Evolutionary conservation across 2,888 invertebrate genomes (phyloP).

Genomic region (Stenurella melanura): DNA sequence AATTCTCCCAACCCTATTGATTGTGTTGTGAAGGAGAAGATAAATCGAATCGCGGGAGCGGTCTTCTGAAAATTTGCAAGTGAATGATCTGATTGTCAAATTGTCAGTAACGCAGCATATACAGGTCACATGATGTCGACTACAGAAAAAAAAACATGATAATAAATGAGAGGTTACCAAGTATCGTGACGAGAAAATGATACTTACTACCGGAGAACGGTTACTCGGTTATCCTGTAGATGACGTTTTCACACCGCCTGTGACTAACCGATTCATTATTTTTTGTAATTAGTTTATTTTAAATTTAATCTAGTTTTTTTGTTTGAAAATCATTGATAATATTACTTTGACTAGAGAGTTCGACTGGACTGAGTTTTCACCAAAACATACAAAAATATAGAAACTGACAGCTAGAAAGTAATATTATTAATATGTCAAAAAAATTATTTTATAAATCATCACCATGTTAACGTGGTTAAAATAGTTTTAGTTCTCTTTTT

Average conservation of each 20-base stretch:
- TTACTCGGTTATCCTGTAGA: conserved; percentile 58
- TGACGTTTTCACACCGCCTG: conserved; percentile 62
- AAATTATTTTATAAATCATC: conserved; percentile 31
- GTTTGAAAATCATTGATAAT: conserved; percentile 33
- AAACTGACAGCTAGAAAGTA: conserved; percentile 23
- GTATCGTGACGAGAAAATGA: conserved; percentile 41
- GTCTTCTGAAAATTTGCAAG: conserved; percentile 69
- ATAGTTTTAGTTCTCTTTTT: conserved; percentile 40
- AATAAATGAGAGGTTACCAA: conserved; percentile 41
- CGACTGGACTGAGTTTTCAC: not conserved
- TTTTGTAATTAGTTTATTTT: conserved; percentile 52
- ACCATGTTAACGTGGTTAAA: conserved; percentile 23
- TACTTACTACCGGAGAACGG: conserved; percentile 37
- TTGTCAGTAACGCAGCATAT: conserved; percentile 68
- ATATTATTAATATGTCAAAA: conserved; percentile 35
- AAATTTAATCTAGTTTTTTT: conserved; percentile 51
- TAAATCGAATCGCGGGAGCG: conserved; percentile 70
- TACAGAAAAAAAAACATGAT: conserved; percentile 53
- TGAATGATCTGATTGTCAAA: conserved; percentile 68
- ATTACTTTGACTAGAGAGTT: conserved; percentile 29
- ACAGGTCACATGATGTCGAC: conserved; percentile 62
- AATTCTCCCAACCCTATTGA: conserved; percentile 83
- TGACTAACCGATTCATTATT: conserved; percentile 59
- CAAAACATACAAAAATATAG: not conserved
- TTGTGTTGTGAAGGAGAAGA: conserved; percentile 65